Conservation (phyloP, 2,797 vertebrate genomes). For the Halcyon chelicuti region DNA sequence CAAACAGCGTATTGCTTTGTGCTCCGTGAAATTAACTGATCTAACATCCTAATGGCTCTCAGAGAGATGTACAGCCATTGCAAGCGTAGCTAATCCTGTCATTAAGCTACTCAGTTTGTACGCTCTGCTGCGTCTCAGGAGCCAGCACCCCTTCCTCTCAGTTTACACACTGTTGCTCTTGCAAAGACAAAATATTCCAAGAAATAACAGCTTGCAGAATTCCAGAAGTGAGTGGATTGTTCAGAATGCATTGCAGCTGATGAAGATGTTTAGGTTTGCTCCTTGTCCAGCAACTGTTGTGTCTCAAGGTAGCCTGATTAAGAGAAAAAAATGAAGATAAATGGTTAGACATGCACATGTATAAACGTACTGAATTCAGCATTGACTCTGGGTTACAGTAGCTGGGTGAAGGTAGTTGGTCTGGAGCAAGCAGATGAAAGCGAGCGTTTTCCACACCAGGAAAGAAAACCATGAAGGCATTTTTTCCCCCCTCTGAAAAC, state of each 20-base stretch:
- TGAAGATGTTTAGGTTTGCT: not conserved
- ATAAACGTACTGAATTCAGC: not conserved
- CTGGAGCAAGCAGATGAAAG: not conserved
- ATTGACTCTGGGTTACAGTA: not conserved
- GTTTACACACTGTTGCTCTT: not conserved
- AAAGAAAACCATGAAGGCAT: not conserved
- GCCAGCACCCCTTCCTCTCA: not conserved
- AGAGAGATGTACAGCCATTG: not conserved
- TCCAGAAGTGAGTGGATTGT: not conserved
- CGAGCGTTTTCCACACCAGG: not conserved
- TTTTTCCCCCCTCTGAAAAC: not conserved
- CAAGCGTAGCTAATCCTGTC: not conserved
- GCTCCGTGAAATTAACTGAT: not conserved
- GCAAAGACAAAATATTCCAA: not conserved
- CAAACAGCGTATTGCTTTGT: not conserved
- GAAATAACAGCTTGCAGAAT: not conserved
- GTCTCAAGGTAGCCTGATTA: not conserved
- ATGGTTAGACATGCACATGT: not conserved
- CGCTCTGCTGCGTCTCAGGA: not conserved
- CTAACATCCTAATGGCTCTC: accelerated
- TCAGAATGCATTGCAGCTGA: not conserved
- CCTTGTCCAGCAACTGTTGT: not conserved
- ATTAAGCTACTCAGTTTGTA: not conserved
- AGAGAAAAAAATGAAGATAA: not conserved
- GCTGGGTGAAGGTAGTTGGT: not conserved